These are phyloP conservation scores for Terebella lapidaria DNA, from an alignment of 2,888 invertebrate genomes.

Conservation along the genomic window DNA sequence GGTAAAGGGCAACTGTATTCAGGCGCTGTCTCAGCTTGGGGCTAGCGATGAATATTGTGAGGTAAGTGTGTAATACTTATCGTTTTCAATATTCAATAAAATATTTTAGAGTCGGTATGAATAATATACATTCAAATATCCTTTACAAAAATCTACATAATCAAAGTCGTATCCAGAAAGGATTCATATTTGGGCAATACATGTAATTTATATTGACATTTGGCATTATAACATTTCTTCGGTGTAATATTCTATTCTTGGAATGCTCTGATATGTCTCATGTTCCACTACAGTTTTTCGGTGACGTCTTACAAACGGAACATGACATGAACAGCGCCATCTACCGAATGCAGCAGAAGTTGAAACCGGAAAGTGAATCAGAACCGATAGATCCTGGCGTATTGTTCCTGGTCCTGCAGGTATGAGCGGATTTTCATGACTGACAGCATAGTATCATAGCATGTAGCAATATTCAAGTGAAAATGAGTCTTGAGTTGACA, in stretches of 20 bases:
- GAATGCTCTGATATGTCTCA: too few relatives aligned
- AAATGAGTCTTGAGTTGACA: background rate
- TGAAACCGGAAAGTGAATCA: background rate
- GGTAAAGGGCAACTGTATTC: background rate
- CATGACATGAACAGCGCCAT: background rate
- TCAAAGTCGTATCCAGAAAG: too few relatives aligned
- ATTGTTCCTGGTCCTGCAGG: background rate
- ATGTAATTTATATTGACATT: too few relatives aligned
- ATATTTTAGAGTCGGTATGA: background rate
- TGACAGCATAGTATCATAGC: too few relatives aligned
- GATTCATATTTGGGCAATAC: too few relatives aligned
- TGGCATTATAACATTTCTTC: too few relatives aligned
- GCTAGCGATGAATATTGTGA: background rate
- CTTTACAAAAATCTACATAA: too few relatives aligned
- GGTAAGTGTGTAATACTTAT: background rate
- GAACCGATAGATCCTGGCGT: background rate
- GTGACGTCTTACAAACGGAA: background rate
- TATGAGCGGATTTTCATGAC: too few relatives aligned
- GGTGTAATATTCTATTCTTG: too few relatives aligned
- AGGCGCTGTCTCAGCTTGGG: background rate
- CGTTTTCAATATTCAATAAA: background rate
- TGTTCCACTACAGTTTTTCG: constrained; percentile 1
- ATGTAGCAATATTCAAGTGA: background rate
- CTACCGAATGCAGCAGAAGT: background rate
- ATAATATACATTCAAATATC: background rate